A percentile compares a stretch with the other conserved stretches of the same genome.
phyloP scores from a whole-genome alignment of 2,797 vertebrate species.

The Crocidura indochinensis region DNA sequence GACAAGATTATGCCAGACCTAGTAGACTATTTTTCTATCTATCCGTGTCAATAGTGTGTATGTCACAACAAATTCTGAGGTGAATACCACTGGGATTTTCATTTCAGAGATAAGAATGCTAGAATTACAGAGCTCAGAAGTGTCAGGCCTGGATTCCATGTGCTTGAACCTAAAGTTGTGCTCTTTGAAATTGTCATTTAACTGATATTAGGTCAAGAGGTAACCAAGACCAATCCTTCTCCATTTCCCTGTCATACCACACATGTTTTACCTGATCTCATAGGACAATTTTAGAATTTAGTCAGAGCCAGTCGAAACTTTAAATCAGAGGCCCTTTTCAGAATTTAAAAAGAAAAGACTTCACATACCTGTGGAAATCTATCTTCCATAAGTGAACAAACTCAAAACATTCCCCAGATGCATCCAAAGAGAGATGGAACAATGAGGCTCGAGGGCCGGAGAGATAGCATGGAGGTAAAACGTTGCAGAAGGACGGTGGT shows the following conservation, averaged over 20 bases:
- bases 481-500: too few species aligned
- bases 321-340: background rate
- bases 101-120: background rate
- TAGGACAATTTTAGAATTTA: background rate
- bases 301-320: background rate
- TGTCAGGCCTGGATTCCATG: background rate
- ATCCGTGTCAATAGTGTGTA: background rate
- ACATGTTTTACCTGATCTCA: background rate
- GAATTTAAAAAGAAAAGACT: background rate
- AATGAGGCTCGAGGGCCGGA: too few species aligned
- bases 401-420: too few species aligned
- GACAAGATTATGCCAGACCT: too few species aligned
- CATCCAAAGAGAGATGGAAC: background rate
- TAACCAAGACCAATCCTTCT: background rate
- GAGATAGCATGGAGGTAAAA: too few species aligned
- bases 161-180: background rate
- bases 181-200: background rate
- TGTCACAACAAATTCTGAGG: background rate
- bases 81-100: background rate
- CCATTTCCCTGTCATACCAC: too few species aligned
- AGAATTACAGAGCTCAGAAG: background rate
- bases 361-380: background rate
- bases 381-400: too few species aligned
- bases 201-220: background rate
- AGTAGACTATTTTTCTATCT: too few species aligned